Conservation (phyloP, 2,113 vertebrate genomes). For the Chionomys nivalis region DNA sequence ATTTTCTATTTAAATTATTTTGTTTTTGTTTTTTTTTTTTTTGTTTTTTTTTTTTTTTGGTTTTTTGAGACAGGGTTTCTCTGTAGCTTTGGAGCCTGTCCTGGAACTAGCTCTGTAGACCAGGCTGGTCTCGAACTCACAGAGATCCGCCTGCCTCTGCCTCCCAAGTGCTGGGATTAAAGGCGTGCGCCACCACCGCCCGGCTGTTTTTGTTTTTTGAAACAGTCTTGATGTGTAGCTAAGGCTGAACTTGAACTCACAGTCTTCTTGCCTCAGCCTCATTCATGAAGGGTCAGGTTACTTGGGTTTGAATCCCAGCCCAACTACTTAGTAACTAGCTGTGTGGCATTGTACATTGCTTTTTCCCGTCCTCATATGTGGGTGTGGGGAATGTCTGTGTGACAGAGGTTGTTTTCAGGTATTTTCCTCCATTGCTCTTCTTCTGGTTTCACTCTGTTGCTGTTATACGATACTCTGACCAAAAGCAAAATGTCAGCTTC, state of each 20-base stretch:
- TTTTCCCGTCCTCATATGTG: background rate
- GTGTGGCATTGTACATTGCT: background rate
- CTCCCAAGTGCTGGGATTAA: too few relatives aligned
- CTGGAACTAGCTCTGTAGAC: too few relatives aligned
- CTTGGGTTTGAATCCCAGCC: background rate
- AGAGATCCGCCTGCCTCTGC: too few relatives aligned
- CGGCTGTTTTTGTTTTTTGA: background rate
- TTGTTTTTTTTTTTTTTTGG: too few relatives aligned
- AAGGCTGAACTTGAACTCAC: background rate
- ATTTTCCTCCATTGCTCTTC: background rate
- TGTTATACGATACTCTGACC: background rate
- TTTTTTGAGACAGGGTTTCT: too few relatives aligned
- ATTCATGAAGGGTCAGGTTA: background rate
- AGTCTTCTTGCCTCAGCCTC: background rate
- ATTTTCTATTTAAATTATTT: slow-evolving; percentile 22
- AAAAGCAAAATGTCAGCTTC: background rate
- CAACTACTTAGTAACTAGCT: background rate
- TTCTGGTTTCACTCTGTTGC: background rate
- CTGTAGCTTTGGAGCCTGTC: too few relatives aligned
- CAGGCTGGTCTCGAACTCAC: too few relatives aligned
- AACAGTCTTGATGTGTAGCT: background rate
- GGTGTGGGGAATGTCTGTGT: background rate
- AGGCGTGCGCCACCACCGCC: too few relatives aligned
- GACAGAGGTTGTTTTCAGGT: background rate
- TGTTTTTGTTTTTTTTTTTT: background rate